Evolutionary conservation across 2,797 vertebrate species (phyloP).

Genomic region (Pteronotus mesoamericanus): DNA sequence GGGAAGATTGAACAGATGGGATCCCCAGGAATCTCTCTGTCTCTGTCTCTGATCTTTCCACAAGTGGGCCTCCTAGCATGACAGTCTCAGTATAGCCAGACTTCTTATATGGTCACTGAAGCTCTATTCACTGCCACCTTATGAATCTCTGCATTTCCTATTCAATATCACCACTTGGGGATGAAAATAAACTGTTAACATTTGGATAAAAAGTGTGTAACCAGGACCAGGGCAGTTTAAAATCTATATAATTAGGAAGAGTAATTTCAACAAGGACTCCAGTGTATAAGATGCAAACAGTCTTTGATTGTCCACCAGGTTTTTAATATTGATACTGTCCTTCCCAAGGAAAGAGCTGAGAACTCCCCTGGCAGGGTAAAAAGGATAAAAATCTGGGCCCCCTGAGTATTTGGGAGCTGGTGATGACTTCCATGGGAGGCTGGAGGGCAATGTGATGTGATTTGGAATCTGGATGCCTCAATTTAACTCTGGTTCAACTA

Average conservation of each 20-base stretch:
- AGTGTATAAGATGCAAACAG: neutral
- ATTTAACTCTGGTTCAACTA: neutral
- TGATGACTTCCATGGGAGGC: rapidly evolving
- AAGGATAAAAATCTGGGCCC: neutral
- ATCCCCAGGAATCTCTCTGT: neutral
- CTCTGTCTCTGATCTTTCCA: neutral
- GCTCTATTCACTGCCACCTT: neutral
- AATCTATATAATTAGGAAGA: neutral
- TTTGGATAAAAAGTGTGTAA: neutral
- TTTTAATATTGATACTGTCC: neutral
- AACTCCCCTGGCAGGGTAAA: neutral
- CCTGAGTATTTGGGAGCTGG: neutral
- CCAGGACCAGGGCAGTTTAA: neutral
- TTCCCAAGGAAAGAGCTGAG: neutral
- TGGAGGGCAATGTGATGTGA: neutral
- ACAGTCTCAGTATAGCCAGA: neutral
- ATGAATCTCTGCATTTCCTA: neutral
- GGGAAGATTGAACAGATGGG: neutral
- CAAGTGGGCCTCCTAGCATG: neutral
- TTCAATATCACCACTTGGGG: neutral
- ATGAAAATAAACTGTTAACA: neutral
- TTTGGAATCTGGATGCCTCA: neutral
- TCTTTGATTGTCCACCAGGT: neutral
- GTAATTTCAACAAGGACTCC: neutral
- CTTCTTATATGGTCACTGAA: neutral